Evolutionary conservation across 2,888 invertebrate species (phyloP), one percentile per base, ranked within the genome.

Genomic region (Scaeva pyrastri): DNA sequence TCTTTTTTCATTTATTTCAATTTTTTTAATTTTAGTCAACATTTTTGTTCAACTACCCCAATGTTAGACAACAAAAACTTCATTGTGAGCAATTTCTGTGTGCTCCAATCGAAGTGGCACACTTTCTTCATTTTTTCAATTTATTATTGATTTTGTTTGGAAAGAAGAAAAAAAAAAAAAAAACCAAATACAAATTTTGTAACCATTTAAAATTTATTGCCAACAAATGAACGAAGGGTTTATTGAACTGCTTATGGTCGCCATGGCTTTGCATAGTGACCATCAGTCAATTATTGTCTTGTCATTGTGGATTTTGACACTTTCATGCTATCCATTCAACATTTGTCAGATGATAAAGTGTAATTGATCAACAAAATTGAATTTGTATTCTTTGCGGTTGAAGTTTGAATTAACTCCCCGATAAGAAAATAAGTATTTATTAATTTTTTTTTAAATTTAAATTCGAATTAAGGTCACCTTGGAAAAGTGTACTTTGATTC

Each of bases 221-320:
- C n/a, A n/a, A n/a, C n/a, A n/a, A n/a, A 23, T 1, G 14, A 52
- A 26, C 2, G 8, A 52, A 26, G 4, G 70, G 83, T 83, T 77
- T 83, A 43, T 83, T 83, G 83, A 83, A 77, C 78, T 74, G n/a
- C n/a, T n/a, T n/a, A n/a, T 31, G 60, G 14, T 16, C 48, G 41
- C 11, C 56, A 48, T 60, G 41, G 19, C 16, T 45, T 66, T 62
- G 36, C 43, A 52, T 23, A 19, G 10, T 50, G n/a, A 39, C 31
- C 41, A 26, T 62, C 23, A 26, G 11, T 62, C 10, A n/a, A n/a
- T n/a, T n/a, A 19, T 31, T 31, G 6, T 3, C 4, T 36, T 16
- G 19, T 16, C 7, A 19, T 19, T 19, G 11, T 19, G 19, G 11
- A 39, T 60, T 43, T 36, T 21, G 14, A 66, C 11, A 26, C 41